A percentile compares a stretch with the other conserved stretches of the same genome.
phyloP scores from a whole-genome alignment of 2,888 invertebrate species.

The Cistogaster globosa region DNA sequence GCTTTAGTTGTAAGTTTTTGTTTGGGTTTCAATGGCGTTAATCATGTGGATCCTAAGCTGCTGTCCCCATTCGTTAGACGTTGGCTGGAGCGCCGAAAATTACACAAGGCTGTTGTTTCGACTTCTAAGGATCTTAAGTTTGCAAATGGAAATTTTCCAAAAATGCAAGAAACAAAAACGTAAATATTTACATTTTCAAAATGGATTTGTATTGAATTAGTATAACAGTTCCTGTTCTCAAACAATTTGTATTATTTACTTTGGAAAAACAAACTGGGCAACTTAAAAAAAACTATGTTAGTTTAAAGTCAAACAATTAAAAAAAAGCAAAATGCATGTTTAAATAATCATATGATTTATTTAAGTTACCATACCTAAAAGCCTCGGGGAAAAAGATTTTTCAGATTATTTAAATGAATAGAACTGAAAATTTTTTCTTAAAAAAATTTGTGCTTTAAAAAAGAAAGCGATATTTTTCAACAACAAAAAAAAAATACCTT shows the following conservation, averaged over 20 bases:
- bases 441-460: too few relatives aligned
- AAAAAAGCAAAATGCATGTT: background rate
- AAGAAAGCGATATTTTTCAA: too few relatives aligned
- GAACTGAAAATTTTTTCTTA: too few relatives aligned
- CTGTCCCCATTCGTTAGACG: constrained; percentile 89
- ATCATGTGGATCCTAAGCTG: constrained; percentile 85
- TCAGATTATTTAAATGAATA: too few relatives aligned
- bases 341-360: too few relatives aligned
- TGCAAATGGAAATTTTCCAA: constrained; percentile 49
- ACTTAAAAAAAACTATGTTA: constrained; percentile 54
- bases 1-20: constrained; percentile 84
- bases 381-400: too few relatives aligned
- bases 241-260: background rate
- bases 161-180: constrained; percentile 73
- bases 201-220: background rate
- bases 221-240: constrained; percentile 38
- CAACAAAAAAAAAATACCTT: too few relatives aligned
- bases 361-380: too few relatives aligned
- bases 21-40: constrained; percentile 84
- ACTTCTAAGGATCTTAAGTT: constrained; percentile 64
- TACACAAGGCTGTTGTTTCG: constrained; percentile 41
- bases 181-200: constrained; percentile 10
- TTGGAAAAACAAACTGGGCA: background rate
- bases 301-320: constrained; percentile 61
- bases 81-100: constrained; percentile 80